A percentile compares a stretch with the other conserved stretches of the same genome.
Conservation (phyloP, 92 coral and sea anemone species). For the Umimayanthus kanabou region DNA sequence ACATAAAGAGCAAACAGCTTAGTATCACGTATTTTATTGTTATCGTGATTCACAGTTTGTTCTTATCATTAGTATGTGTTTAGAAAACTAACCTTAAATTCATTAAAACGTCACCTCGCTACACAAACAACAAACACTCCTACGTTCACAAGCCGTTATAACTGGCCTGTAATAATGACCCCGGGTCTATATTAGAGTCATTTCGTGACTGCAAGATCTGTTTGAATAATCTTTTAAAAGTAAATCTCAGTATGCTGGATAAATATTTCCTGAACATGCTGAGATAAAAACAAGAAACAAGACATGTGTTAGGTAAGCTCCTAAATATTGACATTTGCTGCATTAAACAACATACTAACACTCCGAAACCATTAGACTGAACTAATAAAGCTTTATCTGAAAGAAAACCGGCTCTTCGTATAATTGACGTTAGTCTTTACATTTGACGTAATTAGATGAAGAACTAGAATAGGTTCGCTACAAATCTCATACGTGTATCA, state of each 20-base stretch:
- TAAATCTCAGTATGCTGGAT: not conserved
- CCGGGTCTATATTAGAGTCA: not conserved
- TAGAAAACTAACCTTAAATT: too few relatives aligned
- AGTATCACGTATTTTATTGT: not conserved
- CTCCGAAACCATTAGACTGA: not conserved
- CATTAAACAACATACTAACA: not conserved
- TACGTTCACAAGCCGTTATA: not conserved
- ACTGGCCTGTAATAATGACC: not conserved
- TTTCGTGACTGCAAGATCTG: not conserved
- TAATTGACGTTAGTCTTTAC: too few relatives aligned
- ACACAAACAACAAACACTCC: not conserved
- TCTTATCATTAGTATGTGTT: too few relatives aligned
- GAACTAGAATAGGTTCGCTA: too few relatives aligned
- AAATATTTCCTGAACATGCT: conserved; percentile 2
- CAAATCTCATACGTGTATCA: too few relatives aligned
- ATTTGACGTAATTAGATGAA: too few relatives aligned
- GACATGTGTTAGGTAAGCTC: not conserved
- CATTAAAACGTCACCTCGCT: not conserved
- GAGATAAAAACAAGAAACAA: not conserved
- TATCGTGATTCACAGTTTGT: not conserved
- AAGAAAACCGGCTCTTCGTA: too few relatives aligned
- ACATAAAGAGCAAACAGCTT: too few relatives aligned
- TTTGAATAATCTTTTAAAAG: not conserved
- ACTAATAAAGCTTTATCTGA: too few relatives aligned
- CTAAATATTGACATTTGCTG: not conserved